A percentile compares a stretch with the other conserved stretches of the same genome.
Conservation (phyloP, 2,888 invertebrate species). For the Acanthococcus lagerstroemiae region DNA sequence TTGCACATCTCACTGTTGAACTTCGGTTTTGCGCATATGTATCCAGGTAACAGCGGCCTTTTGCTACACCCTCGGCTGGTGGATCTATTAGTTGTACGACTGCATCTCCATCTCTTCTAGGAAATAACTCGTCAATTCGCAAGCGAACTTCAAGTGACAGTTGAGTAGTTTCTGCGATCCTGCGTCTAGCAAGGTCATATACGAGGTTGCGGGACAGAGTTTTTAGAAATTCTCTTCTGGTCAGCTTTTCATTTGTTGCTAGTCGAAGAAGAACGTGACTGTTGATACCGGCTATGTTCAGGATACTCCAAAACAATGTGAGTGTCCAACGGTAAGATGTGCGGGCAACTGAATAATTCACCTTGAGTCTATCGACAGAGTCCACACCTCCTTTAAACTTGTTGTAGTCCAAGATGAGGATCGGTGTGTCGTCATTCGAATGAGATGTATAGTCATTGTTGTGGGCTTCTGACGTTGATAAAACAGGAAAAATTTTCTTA, state of each 20-base stretch:
- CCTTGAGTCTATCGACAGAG: constrained; percentile 31
- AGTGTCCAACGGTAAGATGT: neutral
- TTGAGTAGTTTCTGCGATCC: neutral
- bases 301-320: neutral
- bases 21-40: neutral
- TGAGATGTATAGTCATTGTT: neutral
- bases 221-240: neutral
- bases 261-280: neutral
- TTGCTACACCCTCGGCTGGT: no score
- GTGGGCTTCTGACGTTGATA: neutral
- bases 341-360: constrained; percentile 32
- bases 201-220: neutral
- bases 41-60: neutral
- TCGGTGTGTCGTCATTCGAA: neutral
- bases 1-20: neutral
- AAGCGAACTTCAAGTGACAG: neutral
- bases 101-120: neutral
- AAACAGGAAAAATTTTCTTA: neutral
- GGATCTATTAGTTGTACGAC: no score
- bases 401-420: neutral
- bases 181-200: neutral
- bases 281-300: neutral
- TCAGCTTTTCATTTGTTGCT: neutral
- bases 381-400: constrained; percentile 31
- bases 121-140: neutral